These are phyloP conservation scores for Mareca strepera DNA, from an alignment of 2,797 vertebrate species.

Conservation along the genomic window DNA sequence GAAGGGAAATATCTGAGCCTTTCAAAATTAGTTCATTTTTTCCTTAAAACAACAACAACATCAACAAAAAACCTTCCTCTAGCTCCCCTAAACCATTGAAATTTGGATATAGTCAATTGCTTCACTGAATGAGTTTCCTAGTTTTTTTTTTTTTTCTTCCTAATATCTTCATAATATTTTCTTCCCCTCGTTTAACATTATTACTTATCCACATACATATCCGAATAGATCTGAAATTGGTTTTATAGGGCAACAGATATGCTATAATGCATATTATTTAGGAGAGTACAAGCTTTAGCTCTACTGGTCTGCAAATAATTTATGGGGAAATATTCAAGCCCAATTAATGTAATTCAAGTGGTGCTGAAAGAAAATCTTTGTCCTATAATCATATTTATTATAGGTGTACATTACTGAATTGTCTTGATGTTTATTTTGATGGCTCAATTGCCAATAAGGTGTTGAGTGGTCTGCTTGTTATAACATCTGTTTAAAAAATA, in stretches of 20 bases:
- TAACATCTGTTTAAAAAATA: not conserved
- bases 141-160: not conserved
- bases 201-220: not conserved
- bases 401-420: not conserved
- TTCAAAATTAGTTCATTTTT: constrained; percentile 31
- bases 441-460: not conserved
- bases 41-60: not conserved
- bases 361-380: constrained; percentile 1
- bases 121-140: not conserved
- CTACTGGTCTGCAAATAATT: not conserved
- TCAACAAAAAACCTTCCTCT: not conserved
- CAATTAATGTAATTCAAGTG: constrained; percentile 13
- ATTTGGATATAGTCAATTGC: not conserved
- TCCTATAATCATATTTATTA: not conserved
- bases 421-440: not conserved
- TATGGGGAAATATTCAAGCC: not conserved
- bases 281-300: not conserved
- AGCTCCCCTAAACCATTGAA: not conserved
- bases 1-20: constrained; percentile 30
- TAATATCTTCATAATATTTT: not conserved
- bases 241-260: not conserved
- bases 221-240: not conserved
- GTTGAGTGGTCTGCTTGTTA: not conserved
- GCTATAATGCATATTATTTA: not conserved
- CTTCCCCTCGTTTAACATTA: not conserved